Evolutionary conservation across 2,797 vertebrate species (phyloP).

Genomic region (Xiphophorus birchmanni): DNA sequence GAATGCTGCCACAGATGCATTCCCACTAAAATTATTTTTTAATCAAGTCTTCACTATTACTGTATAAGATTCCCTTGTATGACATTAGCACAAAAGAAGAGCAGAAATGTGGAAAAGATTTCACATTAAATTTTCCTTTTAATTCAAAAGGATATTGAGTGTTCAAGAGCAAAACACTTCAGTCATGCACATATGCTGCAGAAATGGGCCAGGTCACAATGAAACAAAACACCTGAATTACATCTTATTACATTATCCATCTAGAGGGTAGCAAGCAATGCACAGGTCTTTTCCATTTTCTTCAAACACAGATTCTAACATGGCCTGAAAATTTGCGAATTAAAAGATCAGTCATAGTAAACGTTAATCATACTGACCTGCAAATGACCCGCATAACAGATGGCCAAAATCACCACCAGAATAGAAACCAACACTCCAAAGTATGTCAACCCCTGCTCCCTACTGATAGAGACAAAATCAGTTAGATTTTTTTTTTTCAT

Average conservation of each 20-base stretch:
- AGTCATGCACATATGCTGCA: constrained; percentile 6
- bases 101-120: constrained; percentile 9
- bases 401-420: constrained; percentile 82
- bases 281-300: background rate
- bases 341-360: constrained; percentile 4
- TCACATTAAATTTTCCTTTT: constrained; percentile 9
- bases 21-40: background rate
- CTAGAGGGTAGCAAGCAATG: background rate
- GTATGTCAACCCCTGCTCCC: constrained; percentile 74
- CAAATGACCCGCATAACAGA: constrained; percentile 88
- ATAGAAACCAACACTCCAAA: constrained; percentile 86
- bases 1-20: background rate
- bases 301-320: constrained; percentile 3
- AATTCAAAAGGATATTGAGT: background rate
- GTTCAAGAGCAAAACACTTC: background rate
- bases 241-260: background rate
- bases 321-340: background rate
- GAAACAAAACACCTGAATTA: constrained; percentile 5
- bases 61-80: background rate
- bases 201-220: background rate
- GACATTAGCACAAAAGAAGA: constrained; percentile 7
- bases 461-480: constrained; percentile 72
- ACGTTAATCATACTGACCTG: constrained; percentile 82
- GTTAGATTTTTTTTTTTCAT: background rate
- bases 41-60: background rate